Evolutionary conservation across 2,113 vertebrate genomes (phyloP).

Genomic region (Caretta caretta): DNA sequence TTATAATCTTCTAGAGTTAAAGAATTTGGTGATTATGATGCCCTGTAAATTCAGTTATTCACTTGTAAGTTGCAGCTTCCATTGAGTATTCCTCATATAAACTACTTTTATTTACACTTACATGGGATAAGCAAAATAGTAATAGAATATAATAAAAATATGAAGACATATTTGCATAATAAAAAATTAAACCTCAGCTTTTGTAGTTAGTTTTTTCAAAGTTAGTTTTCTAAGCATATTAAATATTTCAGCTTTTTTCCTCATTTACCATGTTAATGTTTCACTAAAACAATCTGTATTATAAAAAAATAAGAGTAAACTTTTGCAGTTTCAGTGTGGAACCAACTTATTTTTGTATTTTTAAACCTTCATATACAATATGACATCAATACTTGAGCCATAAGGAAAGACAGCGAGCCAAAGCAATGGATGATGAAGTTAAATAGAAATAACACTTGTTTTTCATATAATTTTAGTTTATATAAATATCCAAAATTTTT

Average conservation of each 20-base stretch:
- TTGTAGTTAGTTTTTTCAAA: background rate
- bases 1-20: background rate
- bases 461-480: background rate
- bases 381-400: background rate
- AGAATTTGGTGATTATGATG: background rate
- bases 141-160: background rate
- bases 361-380: background rate
- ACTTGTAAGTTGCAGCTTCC: background rate
- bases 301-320: background rate
- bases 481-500: constrained; percentile 54
- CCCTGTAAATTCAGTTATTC: background rate
- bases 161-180: background rate
- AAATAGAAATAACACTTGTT: background rate
- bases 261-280: background rate
- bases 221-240: background rate
- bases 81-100: background rate
- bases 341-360: background rate
- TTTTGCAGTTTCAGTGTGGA: background rate
- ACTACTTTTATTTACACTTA: background rate
- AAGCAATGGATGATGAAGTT: background rate
- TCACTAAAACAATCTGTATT: background rate
- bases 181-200: background rate
- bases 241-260: background rate
- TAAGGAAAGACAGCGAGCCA: background rate
- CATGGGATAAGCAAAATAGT: background rate